Evolutionary conservation across 2,113 vertebrate species (phyloP).

Genomic region (Sminthopsis crassicaudata): DNA sequence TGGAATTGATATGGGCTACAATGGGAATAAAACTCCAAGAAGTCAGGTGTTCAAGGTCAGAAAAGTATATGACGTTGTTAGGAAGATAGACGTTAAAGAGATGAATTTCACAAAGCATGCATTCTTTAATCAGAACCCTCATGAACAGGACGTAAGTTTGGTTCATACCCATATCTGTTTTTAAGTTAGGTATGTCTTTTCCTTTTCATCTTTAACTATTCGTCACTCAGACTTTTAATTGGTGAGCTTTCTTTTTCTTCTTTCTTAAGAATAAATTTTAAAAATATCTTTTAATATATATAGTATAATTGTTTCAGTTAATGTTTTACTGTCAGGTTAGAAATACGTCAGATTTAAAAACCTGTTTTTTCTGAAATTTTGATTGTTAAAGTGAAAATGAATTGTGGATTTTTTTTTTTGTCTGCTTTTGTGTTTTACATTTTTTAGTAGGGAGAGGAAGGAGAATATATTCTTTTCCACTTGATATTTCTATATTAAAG

Average conservation of each 20-base stretch:
- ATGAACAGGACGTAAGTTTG: conserved; percentile 85
- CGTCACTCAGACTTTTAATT: conserved; percentile 41
- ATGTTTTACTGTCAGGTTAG: conserved; percentile 49
- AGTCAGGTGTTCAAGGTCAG: conserved; percentile 99
- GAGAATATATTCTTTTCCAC: conserved; percentile 37
- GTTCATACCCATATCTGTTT: conserved; percentile 75
- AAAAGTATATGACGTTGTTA: conserved; percentile 87
- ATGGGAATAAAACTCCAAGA: conserved; percentile 98
- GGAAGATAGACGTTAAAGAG: conserved; percentile 87
- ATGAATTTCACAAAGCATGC: conserved; percentile 86
- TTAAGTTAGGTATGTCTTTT: conserved; percentile 75
- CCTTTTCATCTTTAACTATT: conserved; percentile 63
- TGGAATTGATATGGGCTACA: conserved; percentile 98
- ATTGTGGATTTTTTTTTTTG: conserved; percentile 19
- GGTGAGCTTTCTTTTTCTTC: conserved; percentile 59
- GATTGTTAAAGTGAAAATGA: conserved; percentile 47
- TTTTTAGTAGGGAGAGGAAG: conserved; percentile 27
- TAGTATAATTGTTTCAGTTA: background rate
- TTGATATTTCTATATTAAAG: conserved; percentile 28
- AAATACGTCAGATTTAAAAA: conserved; percentile 54
- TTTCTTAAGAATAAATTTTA: conserved; percentile 65
- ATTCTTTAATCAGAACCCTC: conserved; percentile 85
- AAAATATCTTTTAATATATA: background rate
- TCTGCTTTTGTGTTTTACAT: background rate
- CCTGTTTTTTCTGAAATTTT: conserved; percentile 43